A percentile compares a stretch with the other conserved stretches of the same genome.
These are phyloP conservation scores for Prosapia bicincta DNA, from an alignment of 2,888 invertebrate genomes.

Conservation along the genomic window DNA sequence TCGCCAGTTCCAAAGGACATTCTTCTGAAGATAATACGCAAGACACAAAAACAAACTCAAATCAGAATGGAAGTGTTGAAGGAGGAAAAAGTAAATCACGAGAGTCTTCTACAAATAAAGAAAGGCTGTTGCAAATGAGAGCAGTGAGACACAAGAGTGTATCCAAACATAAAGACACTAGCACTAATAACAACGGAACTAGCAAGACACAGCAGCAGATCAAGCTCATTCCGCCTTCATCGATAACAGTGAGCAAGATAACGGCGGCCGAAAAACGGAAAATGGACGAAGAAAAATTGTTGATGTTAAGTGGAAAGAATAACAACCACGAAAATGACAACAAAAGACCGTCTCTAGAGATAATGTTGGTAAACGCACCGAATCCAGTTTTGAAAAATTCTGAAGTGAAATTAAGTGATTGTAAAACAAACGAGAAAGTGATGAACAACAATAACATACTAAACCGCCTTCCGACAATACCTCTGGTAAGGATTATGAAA, in stretches of 20 bases:
- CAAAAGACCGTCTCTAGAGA: conserved; percentile 42
- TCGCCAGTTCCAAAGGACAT: conserved; percentile 16
- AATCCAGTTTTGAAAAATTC: neutral
- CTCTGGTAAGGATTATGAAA: conserved; percentile 5
- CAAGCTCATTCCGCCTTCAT: conserved; percentile 42
- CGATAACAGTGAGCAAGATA: conserved; percentile 45
- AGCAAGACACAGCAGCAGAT: conserved; percentile 13
- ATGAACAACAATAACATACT: conserved; percentile 1
- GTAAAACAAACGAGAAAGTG: neutral
- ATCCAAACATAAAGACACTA: conserved; percentile 4
- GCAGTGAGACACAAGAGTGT: conserved; percentile 46
- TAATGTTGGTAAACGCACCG: conserved; percentile 42
- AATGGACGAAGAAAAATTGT: conserved; percentile 39
- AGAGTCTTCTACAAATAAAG: conserved; percentile 40
- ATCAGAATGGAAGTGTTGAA: conserved; percentile 7
- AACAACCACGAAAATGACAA: conserved; percentile 41
- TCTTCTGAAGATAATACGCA: neutral
- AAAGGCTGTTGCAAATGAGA: conserved; percentile 48
- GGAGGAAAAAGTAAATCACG: neutral
- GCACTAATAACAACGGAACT: neutral
- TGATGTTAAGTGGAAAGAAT: conserved; percentile 32
- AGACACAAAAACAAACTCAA: neutral
- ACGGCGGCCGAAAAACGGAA: conserved; percentile 40
- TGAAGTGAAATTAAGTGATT: conserved; percentile 2
- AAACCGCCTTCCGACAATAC: conserved; percentile 32